These are phyloP conservation scores for Timema cristinae DNA, from an alignment of 2,888 invertebrate genomes.

Conservation along the genomic window DNA sequence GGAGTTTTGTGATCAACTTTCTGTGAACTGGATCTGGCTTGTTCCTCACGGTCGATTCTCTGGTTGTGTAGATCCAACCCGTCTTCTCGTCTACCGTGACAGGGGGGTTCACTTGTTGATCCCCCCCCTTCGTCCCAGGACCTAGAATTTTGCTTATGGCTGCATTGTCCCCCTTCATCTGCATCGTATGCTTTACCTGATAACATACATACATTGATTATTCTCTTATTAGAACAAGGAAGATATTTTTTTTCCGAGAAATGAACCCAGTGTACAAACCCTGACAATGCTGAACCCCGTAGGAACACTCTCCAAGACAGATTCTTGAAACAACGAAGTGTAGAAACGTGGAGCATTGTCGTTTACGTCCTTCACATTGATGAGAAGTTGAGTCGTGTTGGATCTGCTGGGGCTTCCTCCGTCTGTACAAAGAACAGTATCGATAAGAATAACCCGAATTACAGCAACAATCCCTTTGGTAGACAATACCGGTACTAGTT, in stretches of 20 bases:
- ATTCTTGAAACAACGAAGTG: conserved; percentile 86
- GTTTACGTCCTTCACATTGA: conserved; percentile 90
- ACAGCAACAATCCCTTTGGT: no score
- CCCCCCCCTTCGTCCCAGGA: conserved; percentile 62
- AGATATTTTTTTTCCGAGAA: conserved; percentile 18
- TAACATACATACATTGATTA: background rate
- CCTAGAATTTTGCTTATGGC: conserved; percentile 79
- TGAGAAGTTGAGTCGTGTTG: conserved; percentile 89
- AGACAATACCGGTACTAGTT: no score
- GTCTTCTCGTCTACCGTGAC: conserved; percentile 78
- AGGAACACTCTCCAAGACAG: conserved; percentile 87
- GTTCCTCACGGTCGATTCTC: conserved; percentile 84
- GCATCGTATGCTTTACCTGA: conserved; percentile 90
- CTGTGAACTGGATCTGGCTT: conserved; percentile 76
- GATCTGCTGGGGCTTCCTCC: conserved; percentile 91
- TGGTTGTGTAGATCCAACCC: conserved; percentile 87
- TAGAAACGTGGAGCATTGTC: conserved; percentile 93
- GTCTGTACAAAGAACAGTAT: conserved; percentile 51
- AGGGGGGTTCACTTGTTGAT: conserved; percentile 63
- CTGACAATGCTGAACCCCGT: conserved; percentile 84
- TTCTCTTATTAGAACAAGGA: background rate
- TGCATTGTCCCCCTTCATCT: conserved; percentile 87
- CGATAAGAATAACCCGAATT: no score
- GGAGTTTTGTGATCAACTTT: conserved; percentile 38
- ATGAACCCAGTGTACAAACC: conserved; percentile 44